Percentiles rank a stretch among this genome's conserved stretches.
Conservation (phyloP, 2,888 invertebrate genomes). For the Odontothrips loti region DNA sequence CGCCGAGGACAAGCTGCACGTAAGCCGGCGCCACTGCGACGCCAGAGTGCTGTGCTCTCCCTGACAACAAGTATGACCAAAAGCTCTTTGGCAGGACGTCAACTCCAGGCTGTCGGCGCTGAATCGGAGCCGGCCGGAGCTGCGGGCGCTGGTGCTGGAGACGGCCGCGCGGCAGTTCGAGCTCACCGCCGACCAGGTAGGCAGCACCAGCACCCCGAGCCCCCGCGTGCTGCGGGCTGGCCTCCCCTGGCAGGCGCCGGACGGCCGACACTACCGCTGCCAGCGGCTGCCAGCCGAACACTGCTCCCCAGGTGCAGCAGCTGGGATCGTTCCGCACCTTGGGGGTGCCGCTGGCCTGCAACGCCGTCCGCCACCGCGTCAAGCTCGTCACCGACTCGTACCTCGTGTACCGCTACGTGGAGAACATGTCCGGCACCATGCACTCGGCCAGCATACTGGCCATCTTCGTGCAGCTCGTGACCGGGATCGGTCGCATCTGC, state of each 20-base stretch:
- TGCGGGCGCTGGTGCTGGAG: neutral
- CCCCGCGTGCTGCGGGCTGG: too few relatives aligned
- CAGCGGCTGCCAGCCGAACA: too few relatives aligned
- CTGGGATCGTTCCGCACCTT: neutral
- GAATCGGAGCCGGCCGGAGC: neutral
- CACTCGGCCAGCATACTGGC: neutral
- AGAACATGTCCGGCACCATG: neutral
- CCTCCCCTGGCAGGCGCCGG: too few relatives aligned
- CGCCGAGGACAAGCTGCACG: neutral
- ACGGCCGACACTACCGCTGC: too few relatives aligned
- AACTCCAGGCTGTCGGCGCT: neutral
- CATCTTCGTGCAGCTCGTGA: neutral
- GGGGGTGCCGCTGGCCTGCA: neutral
- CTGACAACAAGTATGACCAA: too few relatives aligned
- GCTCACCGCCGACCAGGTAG: neutral
- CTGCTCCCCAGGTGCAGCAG: neutral
- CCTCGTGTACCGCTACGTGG: constrained; percentile 5
- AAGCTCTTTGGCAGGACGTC: neutral
- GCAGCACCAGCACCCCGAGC: neutral
- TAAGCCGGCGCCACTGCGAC: neutral
- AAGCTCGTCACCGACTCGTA: constrained; percentile 18
- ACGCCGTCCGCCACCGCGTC: neutral
- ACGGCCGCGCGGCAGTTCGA: neutral
- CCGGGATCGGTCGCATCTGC: neutral
- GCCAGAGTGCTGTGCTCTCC: too few relatives aligned